A percentile compares a stretch with the other conserved stretches of the same genome.
Evolutionary conservation across 2,888 invertebrate genomes (phyloP).

Genomic region (Limnephilus rhombicus): DNA sequence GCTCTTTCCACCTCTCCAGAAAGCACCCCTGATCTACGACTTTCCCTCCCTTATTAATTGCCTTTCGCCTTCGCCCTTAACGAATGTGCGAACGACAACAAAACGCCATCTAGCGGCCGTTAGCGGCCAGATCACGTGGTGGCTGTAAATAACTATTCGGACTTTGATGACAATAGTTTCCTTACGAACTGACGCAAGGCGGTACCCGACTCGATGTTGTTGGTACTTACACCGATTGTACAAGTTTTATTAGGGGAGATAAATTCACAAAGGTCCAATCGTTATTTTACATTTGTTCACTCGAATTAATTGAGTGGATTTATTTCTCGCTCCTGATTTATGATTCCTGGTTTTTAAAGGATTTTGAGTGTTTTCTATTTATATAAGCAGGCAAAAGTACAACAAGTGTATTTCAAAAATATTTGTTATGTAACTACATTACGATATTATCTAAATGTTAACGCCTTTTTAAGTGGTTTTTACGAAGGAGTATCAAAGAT

Average conservation of each 20-base stretch:
- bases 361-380: not conserved
- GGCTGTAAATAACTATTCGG: conserved; percentile 43
- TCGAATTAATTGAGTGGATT: not conserved
- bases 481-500: too few species aligned
- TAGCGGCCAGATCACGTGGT: conserved; percentile 45
- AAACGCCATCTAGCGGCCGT: conserved; percentile 27
- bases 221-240: not conserved
- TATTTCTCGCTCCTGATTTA: not conserved
- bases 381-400: too few species aligned
- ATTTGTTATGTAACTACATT: too few species aligned
- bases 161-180: conserved; percentile 48
- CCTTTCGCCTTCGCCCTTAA: conserved; percentile 57
- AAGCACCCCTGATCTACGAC: conserved; percentile 58
- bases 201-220: not conserved
- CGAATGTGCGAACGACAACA: conserved; percentile 63
- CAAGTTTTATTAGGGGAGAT: not conserved
- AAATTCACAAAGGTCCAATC: not conserved
- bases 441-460: too few species aligned
- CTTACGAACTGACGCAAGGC: conserved; percentile 11
- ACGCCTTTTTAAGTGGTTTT: too few species aligned
- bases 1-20: not conserved
- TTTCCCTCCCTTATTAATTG: conserved; percentile 63
- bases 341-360: not conserved
- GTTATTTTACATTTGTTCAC: conserved; percentile 22
- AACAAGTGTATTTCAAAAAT: too few species aligned